These are phyloP conservation scores for Deroplatys truncata DNA, from an alignment of 2,888 invertebrate species.

Conservation along the genomic window DNA sequence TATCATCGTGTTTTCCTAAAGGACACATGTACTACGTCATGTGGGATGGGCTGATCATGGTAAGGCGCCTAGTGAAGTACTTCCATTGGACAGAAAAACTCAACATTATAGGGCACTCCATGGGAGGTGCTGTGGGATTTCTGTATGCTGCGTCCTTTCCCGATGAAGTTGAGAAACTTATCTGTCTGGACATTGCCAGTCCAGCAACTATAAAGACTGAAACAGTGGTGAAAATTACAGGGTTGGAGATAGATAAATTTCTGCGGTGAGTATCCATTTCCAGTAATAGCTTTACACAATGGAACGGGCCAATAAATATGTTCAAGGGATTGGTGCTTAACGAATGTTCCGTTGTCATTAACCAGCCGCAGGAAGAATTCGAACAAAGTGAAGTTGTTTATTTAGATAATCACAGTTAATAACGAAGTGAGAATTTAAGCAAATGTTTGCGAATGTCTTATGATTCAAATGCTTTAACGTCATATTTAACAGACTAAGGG, in stretches of 20 bases:
- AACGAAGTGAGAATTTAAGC: too few species aligned
- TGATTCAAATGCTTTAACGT: too few species aligned
- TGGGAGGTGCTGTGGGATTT: slow-evolving; percentile 76
- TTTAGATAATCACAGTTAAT: too few species aligned
- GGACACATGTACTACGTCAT: slow-evolving; percentile 65
- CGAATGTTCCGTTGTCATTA: too few species aligned
- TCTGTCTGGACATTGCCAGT: slow-evolving; percentile 74
- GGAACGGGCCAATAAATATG: too few species aligned
- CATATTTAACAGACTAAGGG: too few species aligned
- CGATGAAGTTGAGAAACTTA: slow-evolving; percentile 61
- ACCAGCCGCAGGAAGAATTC: too few species aligned
- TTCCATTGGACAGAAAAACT: slow-evolving; percentile 69
- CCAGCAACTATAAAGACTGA: slow-evolving; percentile 61
- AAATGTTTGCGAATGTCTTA: too few species aligned
- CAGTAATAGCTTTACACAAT: too few species aligned
- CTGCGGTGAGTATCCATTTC: slow-evolving; percentile 48
- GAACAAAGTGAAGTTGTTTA: too few species aligned
- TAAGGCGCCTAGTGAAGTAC: slow-evolving; percentile 68
- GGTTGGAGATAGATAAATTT: slow-evolving; percentile 43
- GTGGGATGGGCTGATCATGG: slow-evolving; percentile 72
- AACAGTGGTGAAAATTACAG: slow-evolving; percentile 52
- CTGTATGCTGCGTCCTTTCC: slow-evolving; percentile 76
- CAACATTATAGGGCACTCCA: slow-evolving; percentile 69
- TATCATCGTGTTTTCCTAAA: slow-evolving; percentile 40
- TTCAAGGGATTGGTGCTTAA: too few species aligned